These are phyloP conservation scores for Agelaius phoeniceus DNA, from an alignment of 2,113 vertebrate species.

Conservation along the genomic window DNA sequence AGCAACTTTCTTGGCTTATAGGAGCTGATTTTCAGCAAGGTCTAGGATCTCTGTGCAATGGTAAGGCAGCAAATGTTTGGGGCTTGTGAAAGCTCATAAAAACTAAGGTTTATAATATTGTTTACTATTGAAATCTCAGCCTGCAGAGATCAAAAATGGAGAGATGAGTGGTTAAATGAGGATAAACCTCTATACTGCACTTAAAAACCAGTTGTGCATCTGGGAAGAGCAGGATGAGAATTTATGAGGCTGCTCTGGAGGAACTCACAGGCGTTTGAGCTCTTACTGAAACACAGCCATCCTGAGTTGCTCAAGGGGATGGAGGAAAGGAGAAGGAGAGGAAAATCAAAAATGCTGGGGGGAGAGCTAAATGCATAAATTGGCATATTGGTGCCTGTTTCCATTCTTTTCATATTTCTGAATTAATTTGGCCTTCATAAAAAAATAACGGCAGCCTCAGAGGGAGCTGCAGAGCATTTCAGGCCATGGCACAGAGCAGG, in stretches of 20 bases:
- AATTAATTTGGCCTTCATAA: neutral
- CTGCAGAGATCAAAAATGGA: neutral
- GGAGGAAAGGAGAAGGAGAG: neutral
- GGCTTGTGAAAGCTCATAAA: neutral
- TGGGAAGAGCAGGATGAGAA: neutral
- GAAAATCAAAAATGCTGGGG: neutral
- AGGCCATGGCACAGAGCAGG: neutral
- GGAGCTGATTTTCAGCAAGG: neutral
- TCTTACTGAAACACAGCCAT: neutral
- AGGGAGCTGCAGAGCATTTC: neutral
- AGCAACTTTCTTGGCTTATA: neutral
- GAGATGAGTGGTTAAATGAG: neutral
- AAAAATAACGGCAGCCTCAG: neutral
- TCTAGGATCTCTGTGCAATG: neutral
- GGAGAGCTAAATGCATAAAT: neutral
- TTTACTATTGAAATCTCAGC: neutral
- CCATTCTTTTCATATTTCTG: neutral
- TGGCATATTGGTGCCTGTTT: neutral
- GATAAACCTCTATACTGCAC: neutral
- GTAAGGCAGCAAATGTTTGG: neutral
- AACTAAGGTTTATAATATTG: neutral
- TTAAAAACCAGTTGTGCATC: neutral
- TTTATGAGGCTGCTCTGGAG: neutral
- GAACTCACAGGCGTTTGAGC: neutral
- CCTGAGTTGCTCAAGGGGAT: neutral